Conservation (phyloP, 1,140 invertebrate species). For the Littorina saxatilis region DNA sequence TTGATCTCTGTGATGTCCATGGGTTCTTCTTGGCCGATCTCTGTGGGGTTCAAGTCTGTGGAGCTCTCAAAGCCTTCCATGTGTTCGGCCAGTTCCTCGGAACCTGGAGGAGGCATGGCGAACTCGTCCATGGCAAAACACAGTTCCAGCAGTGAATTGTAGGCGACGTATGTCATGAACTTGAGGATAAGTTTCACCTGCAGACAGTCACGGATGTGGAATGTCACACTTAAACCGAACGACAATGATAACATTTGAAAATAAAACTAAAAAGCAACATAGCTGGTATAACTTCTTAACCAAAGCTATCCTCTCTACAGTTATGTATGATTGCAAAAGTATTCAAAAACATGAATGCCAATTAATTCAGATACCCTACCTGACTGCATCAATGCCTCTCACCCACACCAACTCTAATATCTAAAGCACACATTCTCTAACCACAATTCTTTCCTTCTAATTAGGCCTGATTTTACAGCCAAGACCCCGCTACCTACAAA, state of each 20-base stretch:
- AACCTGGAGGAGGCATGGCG: constrained; percentile 78
- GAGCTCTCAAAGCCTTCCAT: constrained; percentile 35
- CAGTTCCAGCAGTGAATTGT: constrained; percentile 71
- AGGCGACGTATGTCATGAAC: constrained; percentile 87
- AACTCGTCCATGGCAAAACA: constrained; percentile 92
- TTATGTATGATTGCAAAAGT: no score
- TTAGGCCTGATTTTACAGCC: no score
- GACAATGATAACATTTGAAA: no score
- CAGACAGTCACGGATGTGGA: constrained; percentile 7
- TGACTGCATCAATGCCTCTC: no score
- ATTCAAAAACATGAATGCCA: neutral
- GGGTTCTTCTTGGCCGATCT: neutral
- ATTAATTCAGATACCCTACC: neutral
- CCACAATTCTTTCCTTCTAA: neutral
- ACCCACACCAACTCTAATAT: no score
- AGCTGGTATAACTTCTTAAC: no score
- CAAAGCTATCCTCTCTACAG: no score
- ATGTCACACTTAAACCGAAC: no score
- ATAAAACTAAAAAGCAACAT: no score
- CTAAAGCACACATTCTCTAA: neutral
- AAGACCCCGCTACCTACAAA: neutral
- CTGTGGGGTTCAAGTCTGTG: constrained; percentile 1
- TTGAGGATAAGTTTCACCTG: constrained; percentile 87
- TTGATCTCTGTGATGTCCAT: constrained; percentile 4
- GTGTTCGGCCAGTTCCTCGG: constrained; percentile 52